Evolutionary conservation across 2,797 vertebrate species (phyloP), one percentile per base, ranked within the genome.

Genomic region (Lepus oiostolus): DNA sequence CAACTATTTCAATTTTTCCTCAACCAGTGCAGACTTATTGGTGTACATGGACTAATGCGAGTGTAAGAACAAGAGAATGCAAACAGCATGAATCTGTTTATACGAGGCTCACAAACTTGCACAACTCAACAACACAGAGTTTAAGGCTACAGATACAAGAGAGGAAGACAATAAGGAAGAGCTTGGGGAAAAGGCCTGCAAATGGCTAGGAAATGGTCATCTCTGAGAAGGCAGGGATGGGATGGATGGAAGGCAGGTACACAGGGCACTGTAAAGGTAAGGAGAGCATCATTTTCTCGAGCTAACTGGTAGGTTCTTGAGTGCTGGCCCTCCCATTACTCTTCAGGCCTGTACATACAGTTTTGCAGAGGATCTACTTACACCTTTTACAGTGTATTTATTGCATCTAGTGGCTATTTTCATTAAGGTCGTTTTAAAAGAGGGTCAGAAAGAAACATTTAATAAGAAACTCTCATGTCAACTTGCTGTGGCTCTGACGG

Each of bases 401-500:
- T 85, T 82, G 12, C 35, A 81, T 80, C 65, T 85, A 90, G 38
- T 10, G 14, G 52, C 12, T 88, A 71, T 72, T 74, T 47, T 72
- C 24, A 85, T 75, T 90, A 85, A 85, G 76, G 75, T 75, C 47
- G 76, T 65, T 94, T 96, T 35, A 82, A 85, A 93, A 90, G 63
- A 62, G 86, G 50, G 35, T 74, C n/a, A 79, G 63, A 74, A 76
- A 72, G 74, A 89, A 80, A 91, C 67, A 22, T 47, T 62, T 81
- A 90, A 30, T 84, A 91, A 85, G 32, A 92, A 85, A 89, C 22
- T 71, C n/a, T 54, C 28, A 62, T 35, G 72, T 19, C 11, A 3
- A 76, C 52, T 32, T 76, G 35, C 77, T 72, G 32, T n/a, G 50
- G 24, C 83, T 87, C 65, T 76, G 58, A 30, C 24, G 42, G 28